Percentiles rank a stretch among this genome's conserved stretches.
These are phyloP conservation scores for Ascaphus truei DNA, from an alignment of 2,113 vertebrate species.

Conservation along the genomic window DNA sequence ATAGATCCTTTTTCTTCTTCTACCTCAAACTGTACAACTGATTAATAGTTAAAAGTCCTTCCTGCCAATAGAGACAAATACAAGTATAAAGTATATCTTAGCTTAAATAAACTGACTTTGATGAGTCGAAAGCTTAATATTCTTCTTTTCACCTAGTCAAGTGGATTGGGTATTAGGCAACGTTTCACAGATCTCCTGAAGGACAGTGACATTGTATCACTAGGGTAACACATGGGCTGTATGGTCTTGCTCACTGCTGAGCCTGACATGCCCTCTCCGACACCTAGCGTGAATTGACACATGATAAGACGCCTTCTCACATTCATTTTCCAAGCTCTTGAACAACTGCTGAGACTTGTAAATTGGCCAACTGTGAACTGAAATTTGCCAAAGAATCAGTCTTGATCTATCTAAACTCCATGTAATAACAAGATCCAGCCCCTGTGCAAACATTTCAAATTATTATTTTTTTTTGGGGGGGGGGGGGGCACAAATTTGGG, in stretches of 20 bases:
- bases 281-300: background rate
- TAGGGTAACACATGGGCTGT: background rate
- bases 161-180: background rate
- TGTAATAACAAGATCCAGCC: background rate
- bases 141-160: background rate
- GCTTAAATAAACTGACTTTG: too few species aligned
- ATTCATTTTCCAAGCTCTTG: background rate
- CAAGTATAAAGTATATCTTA: too few species aligned
- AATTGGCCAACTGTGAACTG: background rate
- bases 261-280: background rate
- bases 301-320: too few species aligned
- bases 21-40: too few species aligned
- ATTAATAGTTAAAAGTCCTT: too few species aligned
- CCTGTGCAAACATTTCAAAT: background rate
- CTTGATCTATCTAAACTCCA: background rate
- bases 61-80: too few species aligned
- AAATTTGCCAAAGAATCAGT: background rate
- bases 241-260: background rate
- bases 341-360: background rate
- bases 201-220: background rate
- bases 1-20: too few species aligned
- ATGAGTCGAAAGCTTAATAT: too few species aligned
- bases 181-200: background rate
- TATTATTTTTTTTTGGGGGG: background rate
- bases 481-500: too few species aligned